A percentile compares a stretch with the other conserved stretches of the same genome.
Evolutionary conservation across 2,888 invertebrate species (phyloP).

Genomic region (Agrochola lota): DNA sequence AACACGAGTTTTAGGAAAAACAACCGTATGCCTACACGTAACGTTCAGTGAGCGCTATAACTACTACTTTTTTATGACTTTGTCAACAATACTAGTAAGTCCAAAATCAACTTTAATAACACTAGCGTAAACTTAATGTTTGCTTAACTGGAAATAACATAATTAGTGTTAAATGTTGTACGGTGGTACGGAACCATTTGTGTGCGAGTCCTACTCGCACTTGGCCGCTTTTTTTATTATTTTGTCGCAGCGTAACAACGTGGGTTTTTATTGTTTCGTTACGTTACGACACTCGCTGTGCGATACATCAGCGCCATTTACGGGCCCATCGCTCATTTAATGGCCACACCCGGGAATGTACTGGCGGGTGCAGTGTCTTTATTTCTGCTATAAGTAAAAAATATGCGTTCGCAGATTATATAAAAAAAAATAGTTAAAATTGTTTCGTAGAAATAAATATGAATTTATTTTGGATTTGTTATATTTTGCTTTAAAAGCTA

Average conservation of each 20-base stretch:
- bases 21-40: no score
- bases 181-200: background rate
- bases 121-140: no score
- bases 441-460: background rate
- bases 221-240: constrained; percentile 49
- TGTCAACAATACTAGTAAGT: no score
- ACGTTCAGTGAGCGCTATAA: no score
- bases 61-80: no score
- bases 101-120: no score
- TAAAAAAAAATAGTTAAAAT: background rate
- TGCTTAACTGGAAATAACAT: no score
- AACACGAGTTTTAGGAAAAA: no score
- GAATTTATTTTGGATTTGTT: no score
- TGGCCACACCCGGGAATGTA: constrained; percentile 72
- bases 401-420: background rate
- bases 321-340: constrained; percentile 74
- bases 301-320: constrained; percentile 65
- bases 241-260: constrained; percentile 38
- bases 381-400: background rate
- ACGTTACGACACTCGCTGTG: constrained; percentile 49
- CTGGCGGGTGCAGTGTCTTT: constrained; percentile 19
- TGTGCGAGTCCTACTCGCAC: background rate
- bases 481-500: background rate
- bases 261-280: constrained; percentile 62
- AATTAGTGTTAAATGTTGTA: background rate